Base-by-base conservation (phyloP, 2,113 vertebrate genomes). In the Psammodynastes pulverulentus region DNA sequence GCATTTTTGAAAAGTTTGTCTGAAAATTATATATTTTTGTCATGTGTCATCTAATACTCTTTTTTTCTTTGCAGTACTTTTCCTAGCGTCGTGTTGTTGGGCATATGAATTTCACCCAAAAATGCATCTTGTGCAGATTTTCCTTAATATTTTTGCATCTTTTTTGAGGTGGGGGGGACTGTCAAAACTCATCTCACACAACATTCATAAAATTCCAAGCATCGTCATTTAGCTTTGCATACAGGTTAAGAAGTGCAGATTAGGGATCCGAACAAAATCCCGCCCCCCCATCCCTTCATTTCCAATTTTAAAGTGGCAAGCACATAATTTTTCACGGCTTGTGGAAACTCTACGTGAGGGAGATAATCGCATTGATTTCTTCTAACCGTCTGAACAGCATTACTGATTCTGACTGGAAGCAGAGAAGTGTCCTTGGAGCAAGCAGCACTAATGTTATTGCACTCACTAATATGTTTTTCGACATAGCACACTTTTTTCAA, bases 401-500 rank as follows among this genome's bases (percentile, higher is more conserved):
- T 94, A 90, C 93, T 93, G 49, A 95, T 92, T 94, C 96, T 91
- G 92, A 90, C 26, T 39, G 34, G 39, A 26, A 51, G 91, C 88
- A 89, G 84, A 13, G 9, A 48, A 91, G 90, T 86, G 67, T 95
- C 91, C 89, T 85, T 89, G 95, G 93, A 95, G 93, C 95, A 93
- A 93, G 89, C 87, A 93, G 23, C 94, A 94, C 93, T 96, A 93
- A 94, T 95, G 93, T 95, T 95, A 95, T 95, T 96, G 96, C 95
- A 95, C 93, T 96, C 94, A 88, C 92, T 96, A 95, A 96, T 96
- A 95, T 92, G 92, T 96, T 93, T 94, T 49, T 93, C 95, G 94
- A 94, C 94, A 62, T 89, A 72, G 96, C 94, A 96, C 91, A 84
- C 67, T 94, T 96, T 96, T 53, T 97, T 97, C 95, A 94, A 89